phyloP scores from a whole-genome alignment of 2,888 invertebrate species.

The Pseudococcus jackbeardsleyi region DNA sequence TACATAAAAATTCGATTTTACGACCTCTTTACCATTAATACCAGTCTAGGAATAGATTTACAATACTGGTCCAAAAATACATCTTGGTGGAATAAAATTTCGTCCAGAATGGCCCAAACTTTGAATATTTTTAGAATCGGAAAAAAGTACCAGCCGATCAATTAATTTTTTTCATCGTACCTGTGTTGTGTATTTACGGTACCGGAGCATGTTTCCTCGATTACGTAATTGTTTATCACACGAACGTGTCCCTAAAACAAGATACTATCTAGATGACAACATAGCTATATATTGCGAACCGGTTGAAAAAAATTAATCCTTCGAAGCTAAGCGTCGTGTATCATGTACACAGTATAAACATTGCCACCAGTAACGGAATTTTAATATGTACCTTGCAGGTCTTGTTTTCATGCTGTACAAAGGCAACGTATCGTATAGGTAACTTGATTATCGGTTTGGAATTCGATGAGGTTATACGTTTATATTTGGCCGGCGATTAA shows the following conservation, averaged over 20 bases:
- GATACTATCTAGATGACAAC: slow-evolving; percentile 39
- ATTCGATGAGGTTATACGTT: background rate
- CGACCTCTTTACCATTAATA: background rate
- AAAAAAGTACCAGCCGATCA: background rate
- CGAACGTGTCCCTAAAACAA: slow-evolving; percentile 14
- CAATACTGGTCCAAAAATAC: background rate
- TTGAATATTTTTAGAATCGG: no score
- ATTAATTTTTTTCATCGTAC: no score
- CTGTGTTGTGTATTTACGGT: background rate
- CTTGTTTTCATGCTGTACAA: slow-evolving; percentile 12
- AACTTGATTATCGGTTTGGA: background rate
- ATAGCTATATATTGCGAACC: slow-evolving; percentile 43
- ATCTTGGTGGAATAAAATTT: background rate
- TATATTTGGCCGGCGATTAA: background rate
- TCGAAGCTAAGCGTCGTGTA: background rate
- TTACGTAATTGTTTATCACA: slow-evolving; percentile 53
- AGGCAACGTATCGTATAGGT: background rate
- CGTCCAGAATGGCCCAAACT: no score
- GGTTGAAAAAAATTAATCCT: slow-evolving; percentile 51
- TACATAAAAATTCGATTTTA: slow-evolving; percentile 18
- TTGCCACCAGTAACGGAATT: slow-evolving; percentile 45
- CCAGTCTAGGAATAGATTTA: background rate
- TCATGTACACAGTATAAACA: slow-evolving; percentile 15
- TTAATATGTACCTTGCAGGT: background rate
- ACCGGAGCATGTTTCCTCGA: slow-evolving; percentile 1